A percentile compares a stretch with the other conserved stretches of the same genome.
phyloP scores from a whole-genome alignment of 2,113 vertebrate genomes.

The Coregonus clupeaformis region DNA sequence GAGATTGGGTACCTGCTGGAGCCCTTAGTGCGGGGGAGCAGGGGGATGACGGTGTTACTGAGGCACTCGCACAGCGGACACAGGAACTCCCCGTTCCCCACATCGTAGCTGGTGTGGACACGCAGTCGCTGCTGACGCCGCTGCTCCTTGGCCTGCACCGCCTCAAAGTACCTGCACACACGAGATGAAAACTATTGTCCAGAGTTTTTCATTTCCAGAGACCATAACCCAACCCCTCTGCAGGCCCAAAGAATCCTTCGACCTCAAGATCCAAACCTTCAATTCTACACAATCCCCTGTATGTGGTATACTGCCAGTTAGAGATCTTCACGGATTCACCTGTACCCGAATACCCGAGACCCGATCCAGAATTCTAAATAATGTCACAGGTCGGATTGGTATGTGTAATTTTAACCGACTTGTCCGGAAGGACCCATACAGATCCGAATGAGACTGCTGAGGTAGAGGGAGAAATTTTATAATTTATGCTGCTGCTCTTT shows the following conservation, averaged over 20 bases:
- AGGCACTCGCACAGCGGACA: slow-evolving; percentile 96
- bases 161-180: slow-evolving; percentile 89
- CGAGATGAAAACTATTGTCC: neutral
- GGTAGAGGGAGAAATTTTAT: too few species aligned
- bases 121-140: slow-evolving; percentile 91
- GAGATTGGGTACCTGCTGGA: slow-evolving; percentile 40
- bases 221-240: neutral
- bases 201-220: neutral
- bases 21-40: slow-evolving; percentile 82
- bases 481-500: too few species aligned
- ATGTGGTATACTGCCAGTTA: too few species aligned
- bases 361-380: too few species aligned
- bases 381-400: too few species aligned
- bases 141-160: slow-evolving; percentile 96
- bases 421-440: too few species aligned
- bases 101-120: slow-evolving; percentile 94
- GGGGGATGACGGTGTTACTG: slow-evolving; percentile 95
- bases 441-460: too few species aligned
- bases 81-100: slow-evolving; percentile 96
- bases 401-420: too few species aligned
- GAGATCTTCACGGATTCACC: too few species aligned
- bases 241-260: neutral
- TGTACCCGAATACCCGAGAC: too few species aligned
- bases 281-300: neutral
- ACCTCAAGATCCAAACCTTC: neutral